Evolutionary conservation across 2,113 vertebrate species (phyloP).

Genomic region (Numida meleagris): DNA sequence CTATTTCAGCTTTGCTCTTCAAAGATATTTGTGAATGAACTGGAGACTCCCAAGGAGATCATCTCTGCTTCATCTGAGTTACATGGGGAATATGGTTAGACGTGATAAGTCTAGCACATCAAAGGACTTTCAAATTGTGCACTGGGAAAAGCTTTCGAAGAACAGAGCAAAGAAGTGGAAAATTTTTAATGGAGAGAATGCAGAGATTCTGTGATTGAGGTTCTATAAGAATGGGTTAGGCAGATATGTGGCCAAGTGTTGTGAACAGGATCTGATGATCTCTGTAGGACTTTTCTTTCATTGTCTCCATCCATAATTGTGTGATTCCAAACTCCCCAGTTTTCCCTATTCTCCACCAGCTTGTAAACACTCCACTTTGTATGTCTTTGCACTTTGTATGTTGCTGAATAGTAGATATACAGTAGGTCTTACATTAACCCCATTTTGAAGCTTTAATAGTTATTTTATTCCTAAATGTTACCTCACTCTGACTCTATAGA

Average conservation of each 20-base stretch:
- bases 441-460: background rate
- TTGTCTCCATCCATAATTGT: fast-evolving
- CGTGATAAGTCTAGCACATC: background rate
- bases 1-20: background rate
- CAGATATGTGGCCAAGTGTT: background rate
- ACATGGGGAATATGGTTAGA: fast-evolving
- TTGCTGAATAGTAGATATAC: background rate
- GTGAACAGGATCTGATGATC: background rate
- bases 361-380: background rate
- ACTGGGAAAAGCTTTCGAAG: background rate
- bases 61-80: fast-evolving
- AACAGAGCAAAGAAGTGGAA: background rate
- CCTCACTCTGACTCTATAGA: background rate
- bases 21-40: background rate
- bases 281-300: background rate
- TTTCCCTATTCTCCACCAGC: background rate
- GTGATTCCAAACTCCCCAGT: background rate
- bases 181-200: background rate
- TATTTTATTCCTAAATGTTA: background rate
- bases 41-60: background rate
- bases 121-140: background rate
- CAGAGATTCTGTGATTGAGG: background rate
- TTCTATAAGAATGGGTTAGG: background rate
- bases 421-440: background rate
- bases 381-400: background rate